Base-by-base conservation (phyloP, 2,888 invertebrate genomes). In the Sminthurides aquaticus region DNA sequence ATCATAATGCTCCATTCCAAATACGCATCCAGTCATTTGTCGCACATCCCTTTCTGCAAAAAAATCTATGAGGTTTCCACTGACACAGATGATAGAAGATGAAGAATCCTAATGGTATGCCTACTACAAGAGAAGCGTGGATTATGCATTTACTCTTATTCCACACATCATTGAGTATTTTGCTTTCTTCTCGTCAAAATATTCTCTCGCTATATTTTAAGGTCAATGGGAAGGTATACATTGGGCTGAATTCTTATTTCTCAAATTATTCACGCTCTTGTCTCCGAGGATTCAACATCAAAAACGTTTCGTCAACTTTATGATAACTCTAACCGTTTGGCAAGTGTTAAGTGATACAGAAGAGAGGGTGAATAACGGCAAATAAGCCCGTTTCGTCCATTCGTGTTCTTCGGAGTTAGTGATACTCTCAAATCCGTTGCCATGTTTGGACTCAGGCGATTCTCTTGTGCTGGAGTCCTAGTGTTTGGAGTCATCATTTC, bases 161-260 rank as follows among this genome's bases (percentile, higher is more conserved):
- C n/a, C n/a, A n/a, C n/a, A n/a, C n/a, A n/a, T n/a, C n/a, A n/a
- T n/a, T 43, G 11, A 43, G 18, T 43, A 18, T 43, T 8, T 43
- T 43, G 43, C 43, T 43, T 43, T 43, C 43, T 43, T 43, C 18
- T 43, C 11, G 43, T 8, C 11, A 63, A 63, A 63, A 63, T 49
- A 26, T 52, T 26, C 43, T 8, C 25, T 49, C 49, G 26, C 49
- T 49, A 56, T 62, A 62, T 63, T 63, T 63, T 63, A 63, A 63
- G 63, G 63, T 63, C 63, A 58, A 5, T n/a, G 25, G n/a, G 29
- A 48, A 63, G 57, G 58, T 63, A 63, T 58, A 63, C 57, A 60
- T 58, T 52, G 25, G 52, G 24, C 22, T 8, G 27, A 27, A 29
- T 15, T 27, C 48, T 15, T 8, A n/a, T 29, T 29, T 54, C 27